Evolutionary conservation across 2,113 vertebrate species (phyloP), one percentile per base, ranked within the genome.

Genomic region (Pseudopodoces humilis): DNA sequence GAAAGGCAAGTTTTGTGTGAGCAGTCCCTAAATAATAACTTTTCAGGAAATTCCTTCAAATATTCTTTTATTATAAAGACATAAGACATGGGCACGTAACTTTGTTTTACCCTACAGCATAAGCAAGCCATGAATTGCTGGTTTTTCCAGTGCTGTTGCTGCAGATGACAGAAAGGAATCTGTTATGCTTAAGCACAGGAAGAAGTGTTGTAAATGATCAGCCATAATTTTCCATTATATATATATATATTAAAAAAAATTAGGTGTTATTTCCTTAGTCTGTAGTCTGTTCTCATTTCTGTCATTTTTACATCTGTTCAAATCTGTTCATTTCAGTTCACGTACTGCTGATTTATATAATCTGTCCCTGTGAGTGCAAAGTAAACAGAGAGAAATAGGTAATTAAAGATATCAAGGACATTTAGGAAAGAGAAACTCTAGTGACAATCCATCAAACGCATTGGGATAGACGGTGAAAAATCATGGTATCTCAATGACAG

Each of bases 381-480:
- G n/a, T 75, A 95, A 96, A 94, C 82, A 77, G 62, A 91, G 80
- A 93, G 64, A 90, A 96, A 60, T 70, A 79, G 60, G 55, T 94
- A 96, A 97, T 97, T 96, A 93, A 81, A 88, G 79, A 24, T 80
- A 80, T 77, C 85, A 93, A 96, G 94, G 95, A 81, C 79, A 64
- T 67, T 56, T 5, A 83, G 90, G 55, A 95, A 90, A 86, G 47
- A 44, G 75, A 65, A 88, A 71, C 41, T 80, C 24, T 25, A n/a
- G 64, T 64, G 80, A 88, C 79, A 92, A 96, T 94, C 85, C 83
- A 94, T 97, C 94, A 95, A 83, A 78, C 43, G 18, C 2, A 1
- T 77, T 59, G 56, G 88, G 90, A 81, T 30, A 74, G 92, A 68
- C 6, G 47, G 68, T 90, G 87, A 93, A 92, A 92, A 93, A 93